Base-by-base conservation (phyloP, 1,140 invertebrate species). In the Cydia fagiglandana region DNA sequence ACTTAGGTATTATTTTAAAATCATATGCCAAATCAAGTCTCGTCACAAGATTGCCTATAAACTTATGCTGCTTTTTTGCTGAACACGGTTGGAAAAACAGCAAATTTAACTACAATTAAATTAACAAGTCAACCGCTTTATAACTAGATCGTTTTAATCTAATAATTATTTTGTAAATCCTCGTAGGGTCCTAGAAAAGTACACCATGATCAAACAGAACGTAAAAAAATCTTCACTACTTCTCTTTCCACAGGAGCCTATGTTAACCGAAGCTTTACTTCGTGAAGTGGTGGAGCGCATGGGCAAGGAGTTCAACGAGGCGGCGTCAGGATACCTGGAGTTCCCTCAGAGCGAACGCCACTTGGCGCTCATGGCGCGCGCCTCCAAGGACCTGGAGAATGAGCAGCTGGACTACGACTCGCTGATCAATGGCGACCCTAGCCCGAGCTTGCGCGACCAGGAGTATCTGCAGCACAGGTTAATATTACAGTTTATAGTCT, bases 381-480 rank as follows among this genome's bases (percentile, higher is more conserved):
- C 88, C 45, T 90, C 84, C 74, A 93, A 93, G 73, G 94, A 94
- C 17, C 86, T 93, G 66, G 94, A 94, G 73, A 94, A 94, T 75
- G 93, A 94, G 45, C 95, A 95, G 79, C 81, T 94, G 41, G 95
- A 96, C 88, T 96, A 95, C 87, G 96, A 96, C 64, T 93, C 94
- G 0, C 84, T 95, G 10, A 93, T 94, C 47, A 94, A 94, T 15
- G 94, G 93, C 12, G 95, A 95, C 82, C 94, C 95, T 0, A 95
- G 95, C 89, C 96, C 96, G 1, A 96, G 96, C 79, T 93, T 98
- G 53, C 93, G 98, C 13, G 98, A 99, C 88, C 96, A 98, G 80
- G 98, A 99, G 85, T 98, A 97, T 85, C 83, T 98, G 75, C 96
- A 97, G 82, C 97, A 99, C 85, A 98, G 92, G 93, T 93, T 30